These are phyloP conservation scores for Polydrusus tereticollis DNA, from an alignment of 2,888 invertebrate species.

Conservation along the genomic window DNA sequence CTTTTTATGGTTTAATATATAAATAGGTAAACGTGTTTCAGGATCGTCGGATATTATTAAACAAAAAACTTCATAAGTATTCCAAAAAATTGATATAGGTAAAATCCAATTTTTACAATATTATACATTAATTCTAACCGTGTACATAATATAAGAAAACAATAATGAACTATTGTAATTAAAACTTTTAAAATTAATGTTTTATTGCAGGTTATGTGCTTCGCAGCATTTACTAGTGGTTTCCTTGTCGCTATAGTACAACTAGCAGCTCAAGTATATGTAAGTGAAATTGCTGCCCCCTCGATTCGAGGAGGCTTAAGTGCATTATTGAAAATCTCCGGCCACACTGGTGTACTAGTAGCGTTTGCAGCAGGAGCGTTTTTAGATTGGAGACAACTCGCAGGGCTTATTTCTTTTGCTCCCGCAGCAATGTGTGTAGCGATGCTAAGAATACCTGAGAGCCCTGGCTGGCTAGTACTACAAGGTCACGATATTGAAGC, in stretches of 20 bases:
- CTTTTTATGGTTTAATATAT: background rate
- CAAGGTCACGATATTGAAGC: conserved; percentile 84
- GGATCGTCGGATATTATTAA: too few species aligned
- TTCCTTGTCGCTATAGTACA: conserved; percentile 66
- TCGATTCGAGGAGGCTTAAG: conserved; percentile 89
- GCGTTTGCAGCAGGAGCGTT: conserved; percentile 87
- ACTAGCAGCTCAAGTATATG: conserved; percentile 76
- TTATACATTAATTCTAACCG: background rate
- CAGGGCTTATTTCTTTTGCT: conserved; percentile 83
- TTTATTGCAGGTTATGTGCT: conserved; percentile 74
- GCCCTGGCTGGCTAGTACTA: conserved; percentile 86
- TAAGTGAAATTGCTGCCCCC: conserved; percentile 91
- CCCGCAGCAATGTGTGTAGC: conserved; percentile 83
- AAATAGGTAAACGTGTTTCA: too few species aligned
- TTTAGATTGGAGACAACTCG: conserved; percentile 87
- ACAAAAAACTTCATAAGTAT: too few species aligned
- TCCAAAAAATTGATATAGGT: too few species aligned
- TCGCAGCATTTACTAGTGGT: conserved; percentile 88
- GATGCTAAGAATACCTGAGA: conserved; percentile 87
- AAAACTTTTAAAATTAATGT: background rate
- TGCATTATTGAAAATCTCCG: conserved; percentile 87
- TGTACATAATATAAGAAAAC: background rate
- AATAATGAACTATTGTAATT: background rate
- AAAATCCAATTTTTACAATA: too few species aligned
- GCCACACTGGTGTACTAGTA: conserved; percentile 87